Base-by-base conservation (phyloP, 2,113 vertebrate species). In the Antennarius striatus region DNA sequence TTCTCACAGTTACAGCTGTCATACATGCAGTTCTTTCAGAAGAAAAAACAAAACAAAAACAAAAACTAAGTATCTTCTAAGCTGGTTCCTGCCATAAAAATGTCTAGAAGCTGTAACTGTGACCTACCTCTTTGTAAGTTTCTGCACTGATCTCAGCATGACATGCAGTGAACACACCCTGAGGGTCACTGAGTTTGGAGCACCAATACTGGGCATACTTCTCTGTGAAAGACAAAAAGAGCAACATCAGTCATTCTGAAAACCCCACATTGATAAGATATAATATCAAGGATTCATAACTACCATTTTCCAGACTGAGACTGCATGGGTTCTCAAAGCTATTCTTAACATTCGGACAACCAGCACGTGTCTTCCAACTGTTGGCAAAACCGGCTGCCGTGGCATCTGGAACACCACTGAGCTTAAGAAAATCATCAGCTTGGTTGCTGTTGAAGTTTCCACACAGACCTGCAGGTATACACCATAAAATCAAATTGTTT, bases 1-100 rank as follows among this genome's bases (percentile, higher is more conserved):
- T 87, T 93, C 77, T 98, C 94, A 63, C 95, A 96, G 86, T 94
- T 97, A 62, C 97, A 99, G 0, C 89, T 95, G 92, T 98, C 95
- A 45, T 98, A 98, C 89, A 96, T 87, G 72, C 97, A 99, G 86
- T 92, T 95, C 97, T 99, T 79, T n/a, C 14, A 32, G 42, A 63
- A 80, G 14, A 5, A 16, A 73, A 3, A 17, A 53, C n/a, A n/a
- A 5, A 11, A 39, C 14, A 32, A 40, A 63, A 80, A 14, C 4
- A 22, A 73, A 4, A n/a, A 49, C 32, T 36, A 4, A 36, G 7
- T 9, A 39, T 11, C 9, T 11, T 43, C 3, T 9, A 43, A 12
- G 10, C 42, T 43, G 42, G 32, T 1, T 36, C 32, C 32, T 36
- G 32, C 32, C 32, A 36, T 43, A 43, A 3, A 9, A 43, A 32